phyloP scores from a whole-genome alignment of 2,113 vertebrate genomes.

The Carassius gibelio region DNA sequence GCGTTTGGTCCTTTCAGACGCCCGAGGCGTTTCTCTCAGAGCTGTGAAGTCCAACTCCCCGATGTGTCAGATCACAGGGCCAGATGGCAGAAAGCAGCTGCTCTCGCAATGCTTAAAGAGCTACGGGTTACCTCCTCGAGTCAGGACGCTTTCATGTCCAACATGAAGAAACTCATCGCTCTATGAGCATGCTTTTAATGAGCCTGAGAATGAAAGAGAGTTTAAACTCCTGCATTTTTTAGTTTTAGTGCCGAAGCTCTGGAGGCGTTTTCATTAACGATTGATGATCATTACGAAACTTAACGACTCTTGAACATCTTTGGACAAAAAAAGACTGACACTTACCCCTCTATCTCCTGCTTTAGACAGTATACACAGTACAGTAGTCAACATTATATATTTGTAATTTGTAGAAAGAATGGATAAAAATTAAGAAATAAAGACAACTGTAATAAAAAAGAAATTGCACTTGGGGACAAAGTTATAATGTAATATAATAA shows the following conservation, averaged over 20 bases:
- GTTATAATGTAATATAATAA: too few species aligned
- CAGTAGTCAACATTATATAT: too few species aligned
- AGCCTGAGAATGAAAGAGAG: background rate
- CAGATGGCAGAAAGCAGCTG: conserved; percentile 7
- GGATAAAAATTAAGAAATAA: too few species aligned
- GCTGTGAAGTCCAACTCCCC: conserved; percentile 36
- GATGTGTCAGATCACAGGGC: conserved; percentile 30
- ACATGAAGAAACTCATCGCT: conserved; percentile 9
- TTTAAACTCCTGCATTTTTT: background rate
- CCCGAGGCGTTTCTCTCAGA: conserved; percentile 27
- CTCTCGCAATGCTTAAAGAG: background rate
- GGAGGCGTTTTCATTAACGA: background rate
- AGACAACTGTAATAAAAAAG: too few species aligned
- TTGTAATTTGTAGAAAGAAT: too few species aligned
- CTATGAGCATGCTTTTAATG: background rate
- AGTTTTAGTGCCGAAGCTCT: background rate
- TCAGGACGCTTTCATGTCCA: conserved; percentile 22
- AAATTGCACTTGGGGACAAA: too few species aligned
- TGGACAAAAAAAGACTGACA: background rate
- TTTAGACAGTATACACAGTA: too few species aligned
- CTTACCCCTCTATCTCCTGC: too few species aligned
- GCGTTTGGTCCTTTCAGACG: background rate
- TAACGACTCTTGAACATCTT: background rate
- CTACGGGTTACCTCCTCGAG: conserved; percentile 8
- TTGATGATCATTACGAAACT: background rate